These are phyloP conservation scores for Glaucomys volans DNA, from an alignment of 2,113 vertebrate species.

Conservation along the genomic window DNA sequence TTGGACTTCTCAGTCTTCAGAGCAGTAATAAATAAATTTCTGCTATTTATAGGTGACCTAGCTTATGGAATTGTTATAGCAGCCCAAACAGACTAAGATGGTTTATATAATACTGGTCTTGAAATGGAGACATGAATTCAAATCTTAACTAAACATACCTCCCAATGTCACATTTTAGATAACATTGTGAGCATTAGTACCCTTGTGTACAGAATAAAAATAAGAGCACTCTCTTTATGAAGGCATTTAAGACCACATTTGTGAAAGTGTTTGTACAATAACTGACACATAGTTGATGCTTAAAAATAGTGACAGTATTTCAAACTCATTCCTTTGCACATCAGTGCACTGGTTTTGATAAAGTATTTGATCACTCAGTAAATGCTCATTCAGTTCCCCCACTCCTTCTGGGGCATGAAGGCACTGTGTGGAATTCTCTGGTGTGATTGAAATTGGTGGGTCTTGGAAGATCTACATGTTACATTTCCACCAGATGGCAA, in stretches of 20 bases:
- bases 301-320: background rate
- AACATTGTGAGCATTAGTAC: background rate
- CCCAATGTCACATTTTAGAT: background rate
- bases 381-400: background rate
- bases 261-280: background rate
- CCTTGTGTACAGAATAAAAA: background rate
- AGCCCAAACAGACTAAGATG: background rate
- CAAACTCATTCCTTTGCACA: background rate
- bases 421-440: background rate
- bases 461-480: background rate
- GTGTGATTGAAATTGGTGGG: background rate
- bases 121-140: background rate
- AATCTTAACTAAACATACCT: background rate
- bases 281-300: background rate
- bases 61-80: background rate
- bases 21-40: background rate
- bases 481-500: background rate
- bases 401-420: background rate
- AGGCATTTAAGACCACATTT: background rate
- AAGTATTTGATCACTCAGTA: slow-evolving; percentile 2
- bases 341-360: background rate
- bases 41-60: background rate
- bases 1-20: background rate
- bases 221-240: background rate
- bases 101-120: background rate